phyloP scores from a whole-genome alignment of 2,797 vertebrate species.

The Macropus fuliginosus region DNA sequence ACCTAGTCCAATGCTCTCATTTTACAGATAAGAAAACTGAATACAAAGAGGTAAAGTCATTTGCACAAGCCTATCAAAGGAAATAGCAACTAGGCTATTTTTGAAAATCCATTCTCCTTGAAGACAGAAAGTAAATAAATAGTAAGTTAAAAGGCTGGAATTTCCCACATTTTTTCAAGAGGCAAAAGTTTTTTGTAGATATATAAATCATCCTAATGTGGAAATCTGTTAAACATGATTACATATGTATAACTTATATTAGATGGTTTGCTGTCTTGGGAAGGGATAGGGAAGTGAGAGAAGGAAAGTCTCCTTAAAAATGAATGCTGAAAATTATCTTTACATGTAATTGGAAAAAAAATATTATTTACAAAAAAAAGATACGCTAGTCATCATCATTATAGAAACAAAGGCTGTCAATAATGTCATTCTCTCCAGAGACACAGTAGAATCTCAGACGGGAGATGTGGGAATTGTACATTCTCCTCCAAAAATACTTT shows the following conservation, averaged over 20 bases:
- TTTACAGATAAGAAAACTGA: background rate
- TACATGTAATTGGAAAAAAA: too few species aligned
- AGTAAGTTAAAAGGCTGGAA: background rate
- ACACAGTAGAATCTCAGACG: background rate
- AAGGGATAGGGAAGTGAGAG: too few species aligned
- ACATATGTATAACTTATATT: too few species aligned
- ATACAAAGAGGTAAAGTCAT: background rate
- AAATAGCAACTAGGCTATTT: conserved; percentile 23
- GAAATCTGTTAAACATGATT: too few species aligned
- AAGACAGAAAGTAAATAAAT: conserved; percentile 33
- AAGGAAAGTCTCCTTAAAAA: too few species aligned
- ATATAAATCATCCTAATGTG: background rate
- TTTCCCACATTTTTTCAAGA: background rate
- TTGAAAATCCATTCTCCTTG: background rate
- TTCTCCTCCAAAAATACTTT: background rate
- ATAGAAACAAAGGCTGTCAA: conserved; percentile 9
- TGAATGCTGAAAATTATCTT: too few species aligned
- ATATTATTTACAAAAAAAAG: background rate
- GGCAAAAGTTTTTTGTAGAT: background rate
- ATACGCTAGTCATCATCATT: background rate
- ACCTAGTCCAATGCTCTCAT: background rate
- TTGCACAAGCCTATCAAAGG: background rate
- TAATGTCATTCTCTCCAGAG: background rate
- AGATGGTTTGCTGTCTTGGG: too few species aligned
- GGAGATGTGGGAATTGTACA: background rate